A percentile compares a stretch with the other conserved stretches of the same genome.
Conservation (phyloP, 2,113 vertebrate species). For the Etheostoma spectabile region DNA sequence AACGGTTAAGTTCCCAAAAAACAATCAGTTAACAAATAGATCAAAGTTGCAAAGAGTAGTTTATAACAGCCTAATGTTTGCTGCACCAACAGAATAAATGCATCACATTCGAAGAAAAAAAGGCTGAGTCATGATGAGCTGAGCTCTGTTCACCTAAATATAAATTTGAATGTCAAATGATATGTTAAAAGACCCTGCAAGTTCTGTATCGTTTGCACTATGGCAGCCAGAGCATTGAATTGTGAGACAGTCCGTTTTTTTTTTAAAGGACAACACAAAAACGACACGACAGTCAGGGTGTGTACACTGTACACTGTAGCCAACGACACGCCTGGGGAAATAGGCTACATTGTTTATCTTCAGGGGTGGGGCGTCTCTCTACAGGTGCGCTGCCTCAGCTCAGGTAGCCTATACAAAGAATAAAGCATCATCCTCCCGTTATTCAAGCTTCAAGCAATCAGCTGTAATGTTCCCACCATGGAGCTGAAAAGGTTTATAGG, state of each 20-base stretch:
- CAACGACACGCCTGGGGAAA: not conserved
- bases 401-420: slow-evolving; percentile 15
- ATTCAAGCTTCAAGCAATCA: not conserved
- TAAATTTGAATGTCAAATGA: slow-evolving; percentile 42
- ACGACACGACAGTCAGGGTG: not conserved
- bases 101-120: not conserved
- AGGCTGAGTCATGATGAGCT: not conserved
- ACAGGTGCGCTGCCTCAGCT: slow-evolving; percentile 50
- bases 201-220: slow-evolving; percentile 5
- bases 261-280: not conserved
- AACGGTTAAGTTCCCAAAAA: too few species aligned
- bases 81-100: not conserved
- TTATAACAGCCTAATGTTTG: too few species aligned
- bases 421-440: slow-evolving; percentile 51
- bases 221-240: not conserved
- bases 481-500: slow-evolving; percentile 45
- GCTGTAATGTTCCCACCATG: slow-evolving; percentile 21
- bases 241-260: not conserved
- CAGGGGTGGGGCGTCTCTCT: slow-evolving; percentile 32
- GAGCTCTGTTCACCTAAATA: not conserved
- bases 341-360: slow-evolving; percentile 8
- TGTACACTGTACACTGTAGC: not conserved
- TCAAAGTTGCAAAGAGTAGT: not conserved
- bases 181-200: not conserved
- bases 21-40: too few species aligned